Conservation (phyloP, 1,140 invertebrate species). For the Leptoteleia sp. region DNA sequence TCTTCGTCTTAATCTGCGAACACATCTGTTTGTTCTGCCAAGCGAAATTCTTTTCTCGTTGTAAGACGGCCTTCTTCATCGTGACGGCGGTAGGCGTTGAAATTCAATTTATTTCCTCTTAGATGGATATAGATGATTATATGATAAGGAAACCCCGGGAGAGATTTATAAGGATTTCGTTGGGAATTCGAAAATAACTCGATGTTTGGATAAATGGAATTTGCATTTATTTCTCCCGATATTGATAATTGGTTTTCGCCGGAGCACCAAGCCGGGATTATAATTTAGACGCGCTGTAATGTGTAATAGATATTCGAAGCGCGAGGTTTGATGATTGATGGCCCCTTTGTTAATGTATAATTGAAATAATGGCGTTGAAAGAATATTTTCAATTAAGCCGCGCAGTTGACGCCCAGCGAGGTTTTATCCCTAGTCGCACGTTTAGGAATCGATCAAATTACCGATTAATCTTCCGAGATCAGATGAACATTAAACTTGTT, state of each 20-base stretch:
- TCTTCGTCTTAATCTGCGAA: constrained; percentile 22
- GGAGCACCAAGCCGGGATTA: constrained; percentile 15
- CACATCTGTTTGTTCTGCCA: constrained; percentile 42
- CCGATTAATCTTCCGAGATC: constrained; percentile 5
- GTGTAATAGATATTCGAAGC: constrained; percentile 28
- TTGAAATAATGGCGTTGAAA: constrained; percentile 29
- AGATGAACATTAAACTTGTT: constrained; percentile 9
- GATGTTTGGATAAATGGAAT: constrained; percentile 46
- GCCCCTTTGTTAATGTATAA: constrained; percentile 19
- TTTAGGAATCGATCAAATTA: constrained; percentile 16
- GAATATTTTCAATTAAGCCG: constrained; percentile 16
- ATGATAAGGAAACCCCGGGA: constrained; percentile 26
- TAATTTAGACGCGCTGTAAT: constrained; percentile 24
- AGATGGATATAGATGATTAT: constrained; percentile 52
- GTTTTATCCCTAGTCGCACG: not conserved
- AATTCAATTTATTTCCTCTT: constrained; percentile 49
- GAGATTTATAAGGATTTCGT: constrained; percentile 45
- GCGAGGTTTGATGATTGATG: constrained; percentile 38
- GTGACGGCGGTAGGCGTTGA: constrained; percentile 30
- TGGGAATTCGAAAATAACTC: constrained; percentile 37
- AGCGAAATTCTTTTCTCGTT: constrained; percentile 18
- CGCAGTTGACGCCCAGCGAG: not conserved
- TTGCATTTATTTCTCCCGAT: constrained; percentile 42
- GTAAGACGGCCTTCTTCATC: constrained; percentile 1
- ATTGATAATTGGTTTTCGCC: constrained; percentile 41